These are phyloP conservation scores for Lepilemur septentrionalis DNA, from an alignment of 2,797 vertebrate species.

Conservation along the genomic window DNA sequence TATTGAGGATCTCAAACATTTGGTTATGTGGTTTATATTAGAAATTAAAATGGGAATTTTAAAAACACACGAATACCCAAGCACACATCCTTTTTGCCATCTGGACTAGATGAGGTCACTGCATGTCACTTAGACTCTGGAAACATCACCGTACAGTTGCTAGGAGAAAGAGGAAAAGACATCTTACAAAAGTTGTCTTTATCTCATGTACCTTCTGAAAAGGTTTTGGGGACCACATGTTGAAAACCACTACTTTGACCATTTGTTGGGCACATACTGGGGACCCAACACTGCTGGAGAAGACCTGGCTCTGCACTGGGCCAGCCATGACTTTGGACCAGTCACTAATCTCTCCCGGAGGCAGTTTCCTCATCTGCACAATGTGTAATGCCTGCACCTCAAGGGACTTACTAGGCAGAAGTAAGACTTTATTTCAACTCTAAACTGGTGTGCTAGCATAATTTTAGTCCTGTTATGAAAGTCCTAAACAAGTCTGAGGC, in stretches of 20 bases:
- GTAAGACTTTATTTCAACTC: neutral
- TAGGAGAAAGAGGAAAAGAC: neutral
- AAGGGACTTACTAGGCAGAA: neutral
- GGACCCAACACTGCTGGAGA: neutral
- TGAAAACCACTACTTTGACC: neutral
- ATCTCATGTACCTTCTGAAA: neutral
- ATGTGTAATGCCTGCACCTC: neutral
- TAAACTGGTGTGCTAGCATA: neutral
- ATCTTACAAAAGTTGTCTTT: neutral
- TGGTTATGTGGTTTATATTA: neutral
- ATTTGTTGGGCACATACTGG: neutral
- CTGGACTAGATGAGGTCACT: neutral
- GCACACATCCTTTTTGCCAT: neutral
- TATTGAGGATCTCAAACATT: neutral
- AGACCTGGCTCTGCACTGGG: neutral
- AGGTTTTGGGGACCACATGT: neutral
- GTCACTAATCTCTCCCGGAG: neutral
- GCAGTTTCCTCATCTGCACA: neutral
- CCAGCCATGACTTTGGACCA: neutral
- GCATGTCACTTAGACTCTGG: neutral
- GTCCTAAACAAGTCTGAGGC: neutral
- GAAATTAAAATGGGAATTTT: neutral
- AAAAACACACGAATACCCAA: neutral
- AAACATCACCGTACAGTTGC: neutral
- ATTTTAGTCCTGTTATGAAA: neutral